Evolutionary conservation across 2,113 vertebrate genomes (phyloP), one percentile per base, ranked within the genome.

Genomic region (Eolophus roseicapilla): DNA sequence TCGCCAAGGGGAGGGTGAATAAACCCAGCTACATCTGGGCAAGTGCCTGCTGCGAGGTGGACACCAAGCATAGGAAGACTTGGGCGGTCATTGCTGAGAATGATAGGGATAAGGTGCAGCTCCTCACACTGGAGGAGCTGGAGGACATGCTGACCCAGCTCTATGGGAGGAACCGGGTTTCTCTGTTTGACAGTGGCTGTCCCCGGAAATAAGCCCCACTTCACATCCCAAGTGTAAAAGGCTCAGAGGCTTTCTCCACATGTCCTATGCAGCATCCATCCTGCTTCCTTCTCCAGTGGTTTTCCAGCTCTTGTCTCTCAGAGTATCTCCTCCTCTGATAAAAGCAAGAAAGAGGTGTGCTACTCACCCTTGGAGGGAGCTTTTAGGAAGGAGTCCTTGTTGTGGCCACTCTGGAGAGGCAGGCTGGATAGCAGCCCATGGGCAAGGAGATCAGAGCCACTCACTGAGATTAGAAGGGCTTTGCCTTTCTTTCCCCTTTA

Each of bases 1-100:
- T 97, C 0, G 77, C 96, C 33, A 64, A 71, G 3, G 92, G 95
- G 6, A 95, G 95, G 68, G 97, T 97, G 57, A 97, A 97, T 19
- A 95, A 67, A 57, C 97, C 97, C 85, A 94, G 95, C 82, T 3
- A 96, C 62, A 2, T 97, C 67, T 97, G 97, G 97, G 87, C 97
- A 0, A 67, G 94, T 4, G 95, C 92, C 52, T 97, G 97, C 76
- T 97, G 97, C 0, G 29, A 93, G 81, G 35, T 96, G 52, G 90
- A 80, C 86, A 69, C 64, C 47, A 91, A 67, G 24, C 27, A 73
- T 9, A 37, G 28, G 8, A 94, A 60, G 35, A 27, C 93, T n/a
- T 97, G 97, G 97, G 97, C 11, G 0, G 91, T 95, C 71, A 93
- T 97, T 17, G 96, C 96, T 4, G 67, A 78, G 50, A 97, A 97